Percentiles rank a stretch among this genome's conserved stretches.
phyloP scores from a whole-genome alignment of 2,888 invertebrate species.

The Drosophila kuntzei region DNA sequence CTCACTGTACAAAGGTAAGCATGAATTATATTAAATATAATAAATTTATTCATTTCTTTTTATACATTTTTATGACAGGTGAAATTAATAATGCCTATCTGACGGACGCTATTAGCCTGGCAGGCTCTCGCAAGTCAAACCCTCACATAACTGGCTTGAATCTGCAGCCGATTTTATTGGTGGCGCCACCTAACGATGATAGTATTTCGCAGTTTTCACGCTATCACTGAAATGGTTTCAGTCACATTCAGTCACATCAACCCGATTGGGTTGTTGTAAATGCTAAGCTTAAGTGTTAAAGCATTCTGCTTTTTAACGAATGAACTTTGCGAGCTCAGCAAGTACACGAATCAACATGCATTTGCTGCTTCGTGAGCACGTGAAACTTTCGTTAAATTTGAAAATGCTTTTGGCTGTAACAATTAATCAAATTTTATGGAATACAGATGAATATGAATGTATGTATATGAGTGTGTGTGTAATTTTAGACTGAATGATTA shows the following conservation, averaged over 20 bases:
- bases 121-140: constrained; percentile 92
- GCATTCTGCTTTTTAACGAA: not conserved
- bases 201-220: constrained; percentile 92
- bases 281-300: not conserved
- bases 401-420: constrained; percentile 51
- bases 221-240: constrained; percentile 57
- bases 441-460: constrained; percentile 32
- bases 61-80: constrained; percentile 86
- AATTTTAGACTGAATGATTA: constrained; percentile 65
- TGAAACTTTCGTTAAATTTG: constrained; percentile 36
- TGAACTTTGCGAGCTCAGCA: constrained; percentile 4
- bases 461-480: constrained; percentile 8
- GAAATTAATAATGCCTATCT: constrained; percentile 95
- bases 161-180: constrained; percentile 93
- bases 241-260: not conserved
- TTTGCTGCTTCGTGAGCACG: not conserved
- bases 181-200: constrained; percentile 86
- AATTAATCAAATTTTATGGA: constrained; percentile 29
- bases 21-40: not conserved
- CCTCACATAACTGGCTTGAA: constrained; percentile 87
- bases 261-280: constrained; percentile 12
- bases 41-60: not conserved
- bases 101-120: constrained; percentile 93
- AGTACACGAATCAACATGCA: not conserved
- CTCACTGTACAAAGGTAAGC: constrained; percentile 89